These are phyloP conservation scores for Vireo griseus DNA, from an alignment of 2,797 vertebrate genomes.

Conservation along the genomic window DNA sequence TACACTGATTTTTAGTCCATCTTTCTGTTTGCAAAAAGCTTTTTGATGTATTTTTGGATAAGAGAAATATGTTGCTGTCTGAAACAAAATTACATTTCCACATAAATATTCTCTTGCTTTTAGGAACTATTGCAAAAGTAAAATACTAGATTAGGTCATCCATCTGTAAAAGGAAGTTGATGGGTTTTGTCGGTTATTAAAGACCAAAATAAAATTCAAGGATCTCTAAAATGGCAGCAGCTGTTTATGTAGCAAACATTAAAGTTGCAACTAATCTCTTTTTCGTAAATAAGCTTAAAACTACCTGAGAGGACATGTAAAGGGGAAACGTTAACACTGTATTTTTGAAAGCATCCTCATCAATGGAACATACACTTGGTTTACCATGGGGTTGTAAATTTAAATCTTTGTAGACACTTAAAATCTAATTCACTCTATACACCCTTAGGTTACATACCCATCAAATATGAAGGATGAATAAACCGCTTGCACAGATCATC, in stretches of 20 bases:
- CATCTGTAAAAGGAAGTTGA: not conserved
- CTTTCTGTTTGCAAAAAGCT: not conserved
- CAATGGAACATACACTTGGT: not conserved
- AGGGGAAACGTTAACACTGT: rapidly evolving
- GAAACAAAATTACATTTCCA: not conserved
- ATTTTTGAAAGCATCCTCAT: not conserved
- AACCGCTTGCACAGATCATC: not conserved
- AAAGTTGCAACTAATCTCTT: not conserved
- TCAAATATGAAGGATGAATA: not conserved
- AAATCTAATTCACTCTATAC: not conserved
- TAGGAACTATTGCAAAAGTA: not conserved
- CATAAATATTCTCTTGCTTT: not conserved
- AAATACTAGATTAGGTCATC: not conserved
- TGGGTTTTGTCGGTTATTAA: not conserved
- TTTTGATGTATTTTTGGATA: not conserved
- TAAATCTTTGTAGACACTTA: not conserved
- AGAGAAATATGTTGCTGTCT: not conserved
- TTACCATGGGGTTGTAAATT: not conserved
- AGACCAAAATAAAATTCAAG: not conserved
- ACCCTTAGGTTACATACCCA: not conserved
- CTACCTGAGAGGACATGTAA: not conserved
- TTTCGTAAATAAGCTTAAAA: not conserved
- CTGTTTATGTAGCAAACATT: not conserved
- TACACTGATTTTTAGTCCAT: not conserved
- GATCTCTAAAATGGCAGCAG: not conserved